These are phyloP conservation scores for Chiroxiphia lanceolata DNA, from an alignment of 2,797 vertebrate species.

Conservation along the genomic window DNA sequence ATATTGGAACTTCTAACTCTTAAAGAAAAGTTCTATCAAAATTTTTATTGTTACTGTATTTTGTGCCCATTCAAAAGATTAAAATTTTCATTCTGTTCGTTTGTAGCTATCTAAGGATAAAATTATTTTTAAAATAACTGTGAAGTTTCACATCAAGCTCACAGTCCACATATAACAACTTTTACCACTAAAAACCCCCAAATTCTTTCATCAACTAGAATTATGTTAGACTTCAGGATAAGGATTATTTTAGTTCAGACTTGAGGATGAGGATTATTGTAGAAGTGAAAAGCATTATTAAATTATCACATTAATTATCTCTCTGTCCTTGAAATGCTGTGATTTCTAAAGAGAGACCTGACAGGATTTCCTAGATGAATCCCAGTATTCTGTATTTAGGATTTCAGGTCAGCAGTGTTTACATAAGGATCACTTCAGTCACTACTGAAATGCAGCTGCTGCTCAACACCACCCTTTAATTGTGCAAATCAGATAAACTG, in stretches of 20 bases:
- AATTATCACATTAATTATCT: background rate
- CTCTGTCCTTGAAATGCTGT: background rate
- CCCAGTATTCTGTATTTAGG: background rate
- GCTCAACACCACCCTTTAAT: background rate
- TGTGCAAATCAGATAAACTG: slow-evolving; percentile 17
- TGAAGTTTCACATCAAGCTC: background rate
- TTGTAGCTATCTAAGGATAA: background rate
- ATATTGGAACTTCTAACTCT: background rate
- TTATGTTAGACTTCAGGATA: background rate
- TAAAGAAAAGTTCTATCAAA: background rate
- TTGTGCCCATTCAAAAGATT: background rate
- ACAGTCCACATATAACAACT: background rate
- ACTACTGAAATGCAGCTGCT: background rate
- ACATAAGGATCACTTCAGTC: background rate
- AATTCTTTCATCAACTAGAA: background rate
- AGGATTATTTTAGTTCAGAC: background rate
- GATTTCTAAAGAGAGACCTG: background rate
- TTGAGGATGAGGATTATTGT: background rate
- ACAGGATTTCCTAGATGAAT: background rate
- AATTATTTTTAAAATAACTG: background rate
- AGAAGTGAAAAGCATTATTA: background rate
- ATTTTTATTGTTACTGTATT: background rate
- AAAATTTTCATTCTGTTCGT: background rate
- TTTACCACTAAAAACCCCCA: background rate
- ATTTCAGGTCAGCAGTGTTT: background rate